Percentiles rank a stretch among this genome's conserved stretches.
Conservation (phyloP, 2,888 invertebrate species). For the Melanotus villosus region DNA sequence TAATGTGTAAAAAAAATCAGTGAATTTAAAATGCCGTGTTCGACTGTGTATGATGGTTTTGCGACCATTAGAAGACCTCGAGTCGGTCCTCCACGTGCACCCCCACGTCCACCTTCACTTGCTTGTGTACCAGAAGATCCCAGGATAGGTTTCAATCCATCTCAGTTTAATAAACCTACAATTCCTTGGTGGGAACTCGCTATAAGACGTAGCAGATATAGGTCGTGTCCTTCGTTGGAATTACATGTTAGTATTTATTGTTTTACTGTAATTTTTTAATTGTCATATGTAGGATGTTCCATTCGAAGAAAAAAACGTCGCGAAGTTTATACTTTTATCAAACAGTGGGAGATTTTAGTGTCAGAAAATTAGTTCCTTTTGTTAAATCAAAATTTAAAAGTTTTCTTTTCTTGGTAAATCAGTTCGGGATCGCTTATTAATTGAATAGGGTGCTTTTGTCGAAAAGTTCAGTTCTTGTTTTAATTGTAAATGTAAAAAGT, state of each 20-base stretch:
- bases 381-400: too few species aligned
- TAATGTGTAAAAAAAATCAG: neutral
- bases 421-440: too few species aligned
- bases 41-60: constrained; percentile 87
- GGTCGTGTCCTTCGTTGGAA: constrained; percentile 87
- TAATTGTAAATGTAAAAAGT: too few species aligned
- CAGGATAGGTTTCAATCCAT: constrained; percentile 79
- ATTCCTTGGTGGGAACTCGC: constrained; percentile 94
- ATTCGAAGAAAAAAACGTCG: too few species aligned
- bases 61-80: constrained; percentile 83
- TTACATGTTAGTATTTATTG: constrained; percentile 68
- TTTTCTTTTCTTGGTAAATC: too few species aligned
- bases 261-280: too few species aligned
- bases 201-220: constrained; percentile 80
- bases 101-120: constrained; percentile 65
- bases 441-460: too few species aligned
- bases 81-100: constrained; percentile 64
- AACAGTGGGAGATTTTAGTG: too few species aligned
- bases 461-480: too few species aligned
- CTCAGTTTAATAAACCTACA: constrained; percentile 76
- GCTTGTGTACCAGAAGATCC: constrained; percentile 72
- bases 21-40: constrained; percentile 60
- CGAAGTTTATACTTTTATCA: too few species aligned
- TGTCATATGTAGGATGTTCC: too few species aligned
- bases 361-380: too few species aligned